phyloP scores from a whole-genome alignment of 2,888 invertebrate genomes.

The Drosophila niveifrons region DNA sequence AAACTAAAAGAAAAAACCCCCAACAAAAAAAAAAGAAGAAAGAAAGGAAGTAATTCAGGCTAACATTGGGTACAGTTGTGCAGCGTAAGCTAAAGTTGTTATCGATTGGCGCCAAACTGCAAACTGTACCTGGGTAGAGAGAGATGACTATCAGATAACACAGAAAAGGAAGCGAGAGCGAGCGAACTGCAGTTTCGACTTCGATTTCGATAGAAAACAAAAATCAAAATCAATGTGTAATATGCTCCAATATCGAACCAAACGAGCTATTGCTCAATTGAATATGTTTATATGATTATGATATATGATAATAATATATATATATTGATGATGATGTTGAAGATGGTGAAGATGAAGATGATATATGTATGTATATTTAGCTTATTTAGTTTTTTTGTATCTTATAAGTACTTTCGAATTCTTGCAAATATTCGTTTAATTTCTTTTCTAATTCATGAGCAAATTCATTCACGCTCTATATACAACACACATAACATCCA shows the following conservation, averaged over 20 bases:
- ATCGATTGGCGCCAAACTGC: slow-evolving; percentile 35
- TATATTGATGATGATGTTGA: slow-evolving; percentile 24
- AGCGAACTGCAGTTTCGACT: slow-evolving; percentile 46
- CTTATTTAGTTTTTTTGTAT: slow-evolving; percentile 70
- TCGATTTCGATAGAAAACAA: slow-evolving; percentile 19
- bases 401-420: slow-evolving; percentile 65
- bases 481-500: slow-evolving; percentile 69
- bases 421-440: slow-evolving; percentile 59
- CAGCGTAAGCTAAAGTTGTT: slow-evolving; percentile 13
- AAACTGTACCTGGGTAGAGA: slow-evolving; percentile 37
- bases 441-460: slow-evolving; percentile 64
- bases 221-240: slow-evolving; percentile 36
- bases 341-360: slow-evolving; percentile 33
- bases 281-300: slow-evolving; percentile 39
- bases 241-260: slow-evolving; percentile 65
- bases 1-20: not conserved
- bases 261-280: slow-evolving; percentile 55
- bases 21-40: slow-evolving; percentile 7
- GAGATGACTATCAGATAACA: slow-evolving; percentile 36
- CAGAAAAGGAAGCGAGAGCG: slow-evolving; percentile 30
- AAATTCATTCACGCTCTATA: slow-evolving; percentile 56
- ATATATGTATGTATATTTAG: slow-evolving; percentile 73
- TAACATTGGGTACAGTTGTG: slow-evolving; percentile 39
- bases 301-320: slow-evolving; percentile 29
- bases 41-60: slow-evolving; percentile 16